Percentiles rank a stretch among this genome's conserved stretches.
These are phyloP conservation scores for Centropus unirufus DNA, from an alignment of 2,113 vertebrate genomes.

Conservation along the genomic window DNA sequence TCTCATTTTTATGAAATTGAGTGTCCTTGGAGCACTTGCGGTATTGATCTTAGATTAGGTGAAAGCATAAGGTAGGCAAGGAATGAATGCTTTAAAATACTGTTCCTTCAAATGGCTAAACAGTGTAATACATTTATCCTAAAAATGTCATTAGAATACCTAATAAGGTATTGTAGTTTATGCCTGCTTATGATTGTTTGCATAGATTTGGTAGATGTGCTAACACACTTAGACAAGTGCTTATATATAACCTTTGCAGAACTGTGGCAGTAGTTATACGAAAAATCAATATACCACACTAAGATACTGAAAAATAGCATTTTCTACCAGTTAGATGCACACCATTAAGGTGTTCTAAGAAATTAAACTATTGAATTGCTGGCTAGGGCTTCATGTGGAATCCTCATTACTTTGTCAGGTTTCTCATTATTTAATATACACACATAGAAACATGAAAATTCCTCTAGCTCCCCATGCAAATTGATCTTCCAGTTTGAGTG, in stretches of 20 bases:
- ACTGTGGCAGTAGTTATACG: neutral
- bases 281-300: neutral
- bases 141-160: neutral
- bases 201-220: conserved; percentile 20
- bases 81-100: neutral
- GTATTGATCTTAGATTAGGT: conserved; percentile 1
- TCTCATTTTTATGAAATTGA: conserved; percentile 3
- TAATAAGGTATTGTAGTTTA: conserved; percentile 1
- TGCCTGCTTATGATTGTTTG: neutral
- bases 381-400: neutral
- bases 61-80: conserved; percentile 4
- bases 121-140: neutral
- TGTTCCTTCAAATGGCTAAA: neutral
- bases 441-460: neutral
- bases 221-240: neutral
- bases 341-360: neutral
- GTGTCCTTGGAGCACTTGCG: neutral
- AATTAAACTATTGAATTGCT: neutral
- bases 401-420: neutral
- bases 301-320: conserved; percentile 13
- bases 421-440: neutral
- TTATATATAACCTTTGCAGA: neutral
- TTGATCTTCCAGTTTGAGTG: neutral
- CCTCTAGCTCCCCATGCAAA: neutral
- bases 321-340: neutral